Conservation (phyloP, 2,113 vertebrate species). For the Pongo pygmaeus region DNA sequence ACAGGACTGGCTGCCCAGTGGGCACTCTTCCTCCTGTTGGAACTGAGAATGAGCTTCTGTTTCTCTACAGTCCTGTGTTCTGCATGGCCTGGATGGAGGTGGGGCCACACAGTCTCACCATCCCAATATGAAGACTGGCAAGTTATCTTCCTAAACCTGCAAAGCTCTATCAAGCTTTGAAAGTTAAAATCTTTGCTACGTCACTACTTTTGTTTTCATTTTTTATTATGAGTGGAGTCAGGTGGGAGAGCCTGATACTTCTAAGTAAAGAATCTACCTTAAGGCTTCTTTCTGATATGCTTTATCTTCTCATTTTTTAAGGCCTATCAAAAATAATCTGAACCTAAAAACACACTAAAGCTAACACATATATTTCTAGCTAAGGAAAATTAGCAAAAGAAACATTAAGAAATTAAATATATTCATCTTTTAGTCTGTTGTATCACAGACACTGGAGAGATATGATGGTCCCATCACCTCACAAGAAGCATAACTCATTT, state of each 20-base stretch:
- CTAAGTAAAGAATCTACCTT: not conserved
- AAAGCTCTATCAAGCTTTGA: not conserved
- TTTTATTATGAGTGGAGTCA: not conserved
- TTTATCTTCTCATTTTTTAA: constrained; percentile 2
- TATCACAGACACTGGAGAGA: not conserved
- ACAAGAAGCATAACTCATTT: not conserved
- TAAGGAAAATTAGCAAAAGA: not conserved
- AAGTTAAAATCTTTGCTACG: not conserved
- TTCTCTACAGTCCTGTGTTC: not conserved
- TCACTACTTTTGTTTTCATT: not conserved
- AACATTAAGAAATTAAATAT: not conserved
- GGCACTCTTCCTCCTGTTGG: not conserved
- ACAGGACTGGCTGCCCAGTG: not conserved
- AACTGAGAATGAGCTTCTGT: not conserved
- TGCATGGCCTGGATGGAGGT: no score
- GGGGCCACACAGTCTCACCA: not conserved
- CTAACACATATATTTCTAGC: not conserved
- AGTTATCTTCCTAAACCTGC: not conserved
- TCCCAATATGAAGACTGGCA: not conserved
- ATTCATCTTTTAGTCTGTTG: not conserved
- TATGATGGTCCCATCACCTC: not conserved
- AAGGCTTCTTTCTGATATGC: not conserved
- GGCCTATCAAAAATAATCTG: not conserved
- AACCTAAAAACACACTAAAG: not conserved
- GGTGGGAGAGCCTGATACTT: not conserved